Percentiles rank a stretch among this genome's conserved stretches.
phyloP scores from a whole-genome alignment of 2,888 invertebrate genomes.

The Sminthurides aquaticus region DNA sequence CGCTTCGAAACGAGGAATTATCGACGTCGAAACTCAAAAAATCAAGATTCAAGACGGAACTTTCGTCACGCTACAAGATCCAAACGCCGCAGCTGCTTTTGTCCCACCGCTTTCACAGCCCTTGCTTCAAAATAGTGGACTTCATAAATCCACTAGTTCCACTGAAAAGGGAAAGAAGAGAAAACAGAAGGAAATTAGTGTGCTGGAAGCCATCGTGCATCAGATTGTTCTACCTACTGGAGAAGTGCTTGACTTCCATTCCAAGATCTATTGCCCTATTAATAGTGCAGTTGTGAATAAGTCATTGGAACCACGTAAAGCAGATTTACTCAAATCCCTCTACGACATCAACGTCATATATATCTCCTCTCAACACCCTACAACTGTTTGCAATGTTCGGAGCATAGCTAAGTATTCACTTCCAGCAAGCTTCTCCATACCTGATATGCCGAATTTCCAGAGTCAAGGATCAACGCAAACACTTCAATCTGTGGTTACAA shows the following conservation, averaged over 20 bases:
- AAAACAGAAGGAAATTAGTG: slow-evolving; percentile 64
- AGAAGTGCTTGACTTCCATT: slow-evolving; percentile 67
- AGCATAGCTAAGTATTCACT: not conserved
- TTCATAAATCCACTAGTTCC: slow-evolving; percentile 48
- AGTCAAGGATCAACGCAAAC: too few species aligned
- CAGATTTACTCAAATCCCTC: slow-evolving; percentile 73
- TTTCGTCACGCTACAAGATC: slow-evolving; percentile 48
- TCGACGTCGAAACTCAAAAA: slow-evolving; percentile 53
- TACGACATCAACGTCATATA: slow-evolving; percentile 62
- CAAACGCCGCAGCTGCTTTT: slow-evolving; percentile 68
- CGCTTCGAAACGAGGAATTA: slow-evolving; percentile 66
- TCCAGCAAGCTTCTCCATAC: slow-evolving; percentile 1
- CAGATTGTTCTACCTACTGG: slow-evolving; percentile 83
- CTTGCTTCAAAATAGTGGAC: slow-evolving; percentile 39
- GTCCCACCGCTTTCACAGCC: slow-evolving; percentile 68
- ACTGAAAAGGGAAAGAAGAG: slow-evolving; percentile 48
- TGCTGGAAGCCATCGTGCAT: slow-evolving; percentile 80
- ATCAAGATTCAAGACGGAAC: slow-evolving; percentile 46
- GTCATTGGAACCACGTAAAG: slow-evolving; percentile 78
- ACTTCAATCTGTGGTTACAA: too few species aligned
- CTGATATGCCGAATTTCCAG: not conserved
- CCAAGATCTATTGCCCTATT: slow-evolving; percentile 65
- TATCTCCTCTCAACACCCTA: not conserved
- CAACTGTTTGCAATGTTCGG: not conserved
- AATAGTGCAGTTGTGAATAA: slow-evolving; percentile 79